Conservation (phyloP, 1,140 invertebrate species). For the Drosophila azteca region DNA sequence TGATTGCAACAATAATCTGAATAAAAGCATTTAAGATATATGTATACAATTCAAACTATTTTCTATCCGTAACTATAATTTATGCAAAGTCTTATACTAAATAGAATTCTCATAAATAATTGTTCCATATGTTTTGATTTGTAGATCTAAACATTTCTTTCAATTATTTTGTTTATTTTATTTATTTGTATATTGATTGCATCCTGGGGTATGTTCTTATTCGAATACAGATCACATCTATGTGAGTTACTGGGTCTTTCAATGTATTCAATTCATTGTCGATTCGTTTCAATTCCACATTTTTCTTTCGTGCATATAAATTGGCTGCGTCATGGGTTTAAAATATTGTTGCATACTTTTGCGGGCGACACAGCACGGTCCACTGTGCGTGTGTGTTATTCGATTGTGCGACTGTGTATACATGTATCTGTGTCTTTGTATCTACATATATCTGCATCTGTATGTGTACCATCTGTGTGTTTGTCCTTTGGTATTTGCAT, state of each 20-base stretch:
- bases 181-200: too few relatives aligned
- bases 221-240: not conserved
- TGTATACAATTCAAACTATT: too few relatives aligned
- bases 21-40: too few relatives aligned
- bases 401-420: too few relatives aligned
- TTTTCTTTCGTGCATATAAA: slow-evolving; percentile 48
- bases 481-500: slow-evolving; percentile 35
- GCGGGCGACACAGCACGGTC: slow-evolving; percentile 5
- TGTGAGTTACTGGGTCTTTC: slow-evolving; percentile 5
- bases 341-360: slow-evolving; percentile 73
- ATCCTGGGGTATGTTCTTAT: not conserved
- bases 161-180: too few relatives aligned
- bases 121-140: too few relatives aligned
- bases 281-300: slow-evolving; percentile 52
- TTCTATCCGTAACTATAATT: too few relatives aligned
- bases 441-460: slow-evolving; percentile 1
- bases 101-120: too few relatives aligned
- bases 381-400: too few relatives aligned
- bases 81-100: too few relatives aligned
- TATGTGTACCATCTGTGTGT: not conserved
- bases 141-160: too few relatives aligned
- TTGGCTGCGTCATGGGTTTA: slow-evolving; percentile 66
- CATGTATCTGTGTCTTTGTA: not conserved
- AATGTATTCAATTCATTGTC: slow-evolving; percentile 55
- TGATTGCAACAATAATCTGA: too few relatives aligned